phyloP scores from a whole-genome alignment of 2,797 vertebrate species.

The Channallabes apus region DNA sequence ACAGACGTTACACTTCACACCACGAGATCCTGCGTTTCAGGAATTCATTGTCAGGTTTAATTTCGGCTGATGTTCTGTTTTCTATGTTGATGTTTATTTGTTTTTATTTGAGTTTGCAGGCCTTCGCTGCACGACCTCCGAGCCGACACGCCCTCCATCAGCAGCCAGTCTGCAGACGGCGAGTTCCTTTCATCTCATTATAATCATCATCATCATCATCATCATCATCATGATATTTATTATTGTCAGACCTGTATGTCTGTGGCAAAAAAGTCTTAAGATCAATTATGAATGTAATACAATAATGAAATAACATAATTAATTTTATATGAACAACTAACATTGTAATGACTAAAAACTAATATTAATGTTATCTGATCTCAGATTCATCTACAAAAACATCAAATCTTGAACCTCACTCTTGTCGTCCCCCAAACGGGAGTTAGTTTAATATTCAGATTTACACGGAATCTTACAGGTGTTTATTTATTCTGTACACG shows the following conservation, averaged over 20 bases:
- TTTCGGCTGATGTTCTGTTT: not conserved
- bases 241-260: not conserved
- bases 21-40: too few relatives aligned
- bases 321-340: not conserved
- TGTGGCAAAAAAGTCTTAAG: not conserved
- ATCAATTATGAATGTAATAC: not conserved
- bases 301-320: not conserved
- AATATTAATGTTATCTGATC: not conserved
- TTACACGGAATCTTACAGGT: not conserved
- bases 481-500: not conserved
- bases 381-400: too few relatives aligned
- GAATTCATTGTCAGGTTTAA: not conserved
- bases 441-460: too few relatives aligned
- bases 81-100: not conserved
- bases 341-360: not conserved
- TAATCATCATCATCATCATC: not conserved
- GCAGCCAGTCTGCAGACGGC: conserved; percentile 48
- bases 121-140: conserved; percentile 61
- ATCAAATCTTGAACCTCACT: not conserved
- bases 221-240: not conserved
- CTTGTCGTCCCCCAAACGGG: too few relatives aligned
- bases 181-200: not conserved
- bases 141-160: conserved; percentile 30
- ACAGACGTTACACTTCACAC: not conserved
- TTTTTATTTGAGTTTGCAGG: conserved; percentile 45